Base-by-base conservation (phyloP, 2,797 vertebrate species). In the Acanthurus lineatus region DNA sequence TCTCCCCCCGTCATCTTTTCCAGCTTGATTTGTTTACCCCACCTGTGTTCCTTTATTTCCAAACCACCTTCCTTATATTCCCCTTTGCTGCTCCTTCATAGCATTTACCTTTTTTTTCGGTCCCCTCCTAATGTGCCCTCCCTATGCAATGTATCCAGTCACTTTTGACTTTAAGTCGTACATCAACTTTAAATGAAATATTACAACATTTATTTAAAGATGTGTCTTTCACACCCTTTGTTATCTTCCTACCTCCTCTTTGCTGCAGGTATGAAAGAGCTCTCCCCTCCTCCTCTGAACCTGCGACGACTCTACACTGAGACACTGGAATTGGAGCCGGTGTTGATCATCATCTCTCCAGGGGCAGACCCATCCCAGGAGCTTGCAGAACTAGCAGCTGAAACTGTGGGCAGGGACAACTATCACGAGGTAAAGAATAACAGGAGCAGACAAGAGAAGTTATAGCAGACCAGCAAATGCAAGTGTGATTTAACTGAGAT, bases 311-410 rank as follows among this genome's bases (percentile, higher is more conserved):
- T 99, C 1, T 97, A 96, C 84, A 90, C 90, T 60, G 98, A 99
- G 87, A 98, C 98, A 0, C 60, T 98, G 73, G 97, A 97, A 90
- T 94, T 93, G 68, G 98, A 99, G 74, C 97, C 98, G 0, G 87
- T 99, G 85, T 94, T 99, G 88, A 97, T 99, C 66, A 97, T 99
- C 87, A 99, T 98, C 94, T 99, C 98, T 73, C 97, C 97, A 9
- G 98, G 98, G 61, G 98, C 98, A 42, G 98, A 99, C 90, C 98
- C 98, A 14, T 99, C 98, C 79, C 98, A 99, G 91, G 98, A 99
- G 81, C 93, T 99, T 40, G 96, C 97, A 75, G 98, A 99, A 83
- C 96, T 99, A 38, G 98, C 97, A 60, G 92, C 88, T 53, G 91
- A 96, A 83, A 97, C 96, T 22, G 92, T 96, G 85, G 96, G 94